Evolutionary conservation across 2,797 vertebrate genomes (phyloP).

Genomic region (Phoxinus dragarum): DNA sequence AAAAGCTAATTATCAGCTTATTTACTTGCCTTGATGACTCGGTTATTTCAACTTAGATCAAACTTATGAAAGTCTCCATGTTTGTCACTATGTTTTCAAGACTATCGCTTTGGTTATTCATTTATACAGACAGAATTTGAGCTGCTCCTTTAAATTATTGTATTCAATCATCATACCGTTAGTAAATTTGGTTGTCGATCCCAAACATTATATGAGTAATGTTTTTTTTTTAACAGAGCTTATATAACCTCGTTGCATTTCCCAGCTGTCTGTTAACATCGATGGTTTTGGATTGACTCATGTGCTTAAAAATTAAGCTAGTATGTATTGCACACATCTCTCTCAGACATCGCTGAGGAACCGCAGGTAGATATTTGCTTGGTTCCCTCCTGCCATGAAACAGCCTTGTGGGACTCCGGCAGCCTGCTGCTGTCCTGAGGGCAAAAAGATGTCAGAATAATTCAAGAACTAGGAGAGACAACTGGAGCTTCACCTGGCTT

Average conservation of each 20-base stretch:
- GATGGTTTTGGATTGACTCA: background rate
- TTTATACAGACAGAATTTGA: background rate
- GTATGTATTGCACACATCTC: background rate
- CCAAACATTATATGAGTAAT: background rate
- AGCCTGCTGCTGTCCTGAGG: constrained; percentile 49
- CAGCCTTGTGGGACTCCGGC: constrained; percentile 33
- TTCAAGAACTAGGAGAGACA: constrained; percentile 23
- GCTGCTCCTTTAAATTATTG: background rate
- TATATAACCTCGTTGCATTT: background rate
- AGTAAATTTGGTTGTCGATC: background rate
- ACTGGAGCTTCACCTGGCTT: constrained; percentile 41
- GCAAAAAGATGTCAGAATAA: constrained; percentile 49
- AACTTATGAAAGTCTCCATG: background rate
- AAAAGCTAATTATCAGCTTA: background rate
- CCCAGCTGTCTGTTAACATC: background rate
- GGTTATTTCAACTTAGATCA: background rate
- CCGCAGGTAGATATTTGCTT: constrained; percentile 52
- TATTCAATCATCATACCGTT: background rate
- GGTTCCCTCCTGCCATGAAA: constrained; percentile 54
- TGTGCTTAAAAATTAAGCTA: background rate
- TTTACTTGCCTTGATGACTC: background rate
- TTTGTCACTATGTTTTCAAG: background rate
- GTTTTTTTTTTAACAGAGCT: background rate
- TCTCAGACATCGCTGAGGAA: constrained; percentile 16
- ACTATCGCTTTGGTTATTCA: background rate